Evolutionary conservation across 2,888 invertebrate species (phyloP).

Genomic region (Lycocerus yunnanus): DNA sequence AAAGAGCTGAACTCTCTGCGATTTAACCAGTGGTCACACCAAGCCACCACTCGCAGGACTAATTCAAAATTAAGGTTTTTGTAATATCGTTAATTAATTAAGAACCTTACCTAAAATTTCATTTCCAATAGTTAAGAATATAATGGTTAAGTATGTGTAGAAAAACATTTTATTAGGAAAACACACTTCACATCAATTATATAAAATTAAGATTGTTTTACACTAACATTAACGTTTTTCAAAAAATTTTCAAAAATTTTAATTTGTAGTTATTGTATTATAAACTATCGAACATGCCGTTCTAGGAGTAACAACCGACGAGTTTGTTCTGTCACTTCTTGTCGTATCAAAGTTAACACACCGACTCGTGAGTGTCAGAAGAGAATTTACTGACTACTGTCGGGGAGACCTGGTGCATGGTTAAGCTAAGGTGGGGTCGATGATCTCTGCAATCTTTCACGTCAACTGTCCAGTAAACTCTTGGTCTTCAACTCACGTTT

Average conservation of each 20-base stretch:
- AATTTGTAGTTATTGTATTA: not conserved
- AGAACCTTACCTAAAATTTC: not conserved
- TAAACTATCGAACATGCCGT: not conserved
- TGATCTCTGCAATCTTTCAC: conserved; percentile 40
- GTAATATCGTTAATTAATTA: not conserved
- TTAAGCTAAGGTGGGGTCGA: conserved; percentile 40
- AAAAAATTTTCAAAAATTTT: not conserved
- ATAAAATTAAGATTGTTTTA: not conserved
- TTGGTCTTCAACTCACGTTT: conserved; percentile 31
- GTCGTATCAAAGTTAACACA: conserved; percentile 19
- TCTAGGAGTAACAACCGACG: not conserved
- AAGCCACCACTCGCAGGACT: too few relatives aligned
- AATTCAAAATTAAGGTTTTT: too few relatives aligned
- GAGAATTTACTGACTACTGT: conserved; percentile 29
- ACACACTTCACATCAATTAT: not conserved
- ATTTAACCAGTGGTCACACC: too few relatives aligned
- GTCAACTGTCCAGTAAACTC: conserved; percentile 38
- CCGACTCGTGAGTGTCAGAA: conserved; percentile 26
- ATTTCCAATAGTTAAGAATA: not conserved
- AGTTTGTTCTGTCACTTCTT: conserved; percentile 19
- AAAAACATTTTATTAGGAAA: not conserved
- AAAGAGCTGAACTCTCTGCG: too few relatives aligned
- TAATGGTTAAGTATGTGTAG: not conserved
- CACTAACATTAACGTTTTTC: not conserved
- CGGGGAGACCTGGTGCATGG: conserved; percentile 33